phyloP scores from a whole-genome alignment of 2,888 invertebrate genomes.

The Diplolepis rosae region DNA sequence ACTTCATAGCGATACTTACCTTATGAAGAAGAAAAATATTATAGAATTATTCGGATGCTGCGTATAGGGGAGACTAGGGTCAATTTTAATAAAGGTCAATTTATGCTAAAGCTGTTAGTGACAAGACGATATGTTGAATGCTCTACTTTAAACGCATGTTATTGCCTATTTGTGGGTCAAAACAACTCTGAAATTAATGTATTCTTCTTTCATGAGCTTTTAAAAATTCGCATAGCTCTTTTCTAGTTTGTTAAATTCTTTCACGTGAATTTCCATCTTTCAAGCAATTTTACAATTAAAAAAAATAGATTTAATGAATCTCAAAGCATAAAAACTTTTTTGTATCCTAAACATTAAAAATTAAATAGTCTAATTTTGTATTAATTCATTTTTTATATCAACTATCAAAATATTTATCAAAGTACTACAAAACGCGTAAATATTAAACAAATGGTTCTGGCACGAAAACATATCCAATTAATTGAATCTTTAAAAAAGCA shows the following conservation, averaged over 20 bases:
- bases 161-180: background rate
- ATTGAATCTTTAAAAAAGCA: background rate
- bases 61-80: conserved; percentile 24
- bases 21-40: conserved; percentile 10
- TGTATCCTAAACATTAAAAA: no score
- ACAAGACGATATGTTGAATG: background rate
- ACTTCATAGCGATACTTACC: background rate
- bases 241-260: background rate
- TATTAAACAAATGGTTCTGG: no score
- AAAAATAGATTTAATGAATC: no score
- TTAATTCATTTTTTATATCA: background rate
- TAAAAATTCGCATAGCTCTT: background rate
- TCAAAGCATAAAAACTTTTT: no score
- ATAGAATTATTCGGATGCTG: conserved; percentile 1
- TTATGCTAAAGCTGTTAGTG: conserved; percentile 23
- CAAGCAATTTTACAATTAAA: no score
- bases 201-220: background rate
- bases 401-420: no score
- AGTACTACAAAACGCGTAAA: no score
- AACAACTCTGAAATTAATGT: background rate
- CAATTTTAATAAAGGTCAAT: conserved; percentile 27
- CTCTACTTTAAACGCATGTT: background rate
- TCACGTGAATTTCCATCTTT: no score
- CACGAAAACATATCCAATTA: background rate
- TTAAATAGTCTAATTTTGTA: no score